Evolutionary conservation across 1,140 invertebrate species (phyloP).

Genomic region (Sycophila sp.): DNA sequence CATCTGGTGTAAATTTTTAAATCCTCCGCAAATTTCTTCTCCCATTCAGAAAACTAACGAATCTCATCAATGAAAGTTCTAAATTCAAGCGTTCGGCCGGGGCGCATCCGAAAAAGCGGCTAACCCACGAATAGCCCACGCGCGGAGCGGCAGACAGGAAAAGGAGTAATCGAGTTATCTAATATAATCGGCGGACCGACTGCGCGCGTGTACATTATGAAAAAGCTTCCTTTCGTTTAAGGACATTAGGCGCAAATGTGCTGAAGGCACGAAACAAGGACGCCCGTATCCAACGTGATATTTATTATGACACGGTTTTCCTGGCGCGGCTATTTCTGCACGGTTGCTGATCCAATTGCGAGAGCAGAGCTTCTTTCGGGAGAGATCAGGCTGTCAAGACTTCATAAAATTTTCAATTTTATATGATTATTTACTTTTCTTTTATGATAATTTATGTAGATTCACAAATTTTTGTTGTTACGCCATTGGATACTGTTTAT

Average conservation of each 20-base stretch:
- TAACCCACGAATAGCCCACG: constrained; percentile 8
- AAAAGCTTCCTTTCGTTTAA: constrained; percentile 25
- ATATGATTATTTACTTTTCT: too few species aligned
- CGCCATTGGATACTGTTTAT: too few species aligned
- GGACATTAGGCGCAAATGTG: neutral
- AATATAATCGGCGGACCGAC: constrained; percentile 14
- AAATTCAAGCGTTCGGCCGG: neutral
- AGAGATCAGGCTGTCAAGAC: neutral
- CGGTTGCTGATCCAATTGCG: neutral
- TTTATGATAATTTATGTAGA: too few species aligned
- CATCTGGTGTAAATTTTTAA: neutral
- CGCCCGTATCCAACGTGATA: neutral
- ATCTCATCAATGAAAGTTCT: neutral
- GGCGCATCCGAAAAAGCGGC: too few species aligned
- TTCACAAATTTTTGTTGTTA: too few species aligned
- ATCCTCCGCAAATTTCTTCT: neutral
- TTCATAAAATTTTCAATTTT: neutral
- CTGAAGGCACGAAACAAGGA: neutral
- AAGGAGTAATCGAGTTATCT: constrained; percentile 30
- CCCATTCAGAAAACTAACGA: neutral
- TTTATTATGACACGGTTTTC: constrained; percentile 7
- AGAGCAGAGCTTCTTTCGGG: neutral
- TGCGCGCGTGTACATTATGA: constrained; percentile 20
- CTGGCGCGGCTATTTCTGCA: constrained; percentile 3
- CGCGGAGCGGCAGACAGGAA: neutral